Evolutionary conservation across 37 sponge, comb jelly and placozoan genomes (phyloP), one percentile per base, ranked within the genome.

Genomic region (Corticium candelabrum): DNA sequence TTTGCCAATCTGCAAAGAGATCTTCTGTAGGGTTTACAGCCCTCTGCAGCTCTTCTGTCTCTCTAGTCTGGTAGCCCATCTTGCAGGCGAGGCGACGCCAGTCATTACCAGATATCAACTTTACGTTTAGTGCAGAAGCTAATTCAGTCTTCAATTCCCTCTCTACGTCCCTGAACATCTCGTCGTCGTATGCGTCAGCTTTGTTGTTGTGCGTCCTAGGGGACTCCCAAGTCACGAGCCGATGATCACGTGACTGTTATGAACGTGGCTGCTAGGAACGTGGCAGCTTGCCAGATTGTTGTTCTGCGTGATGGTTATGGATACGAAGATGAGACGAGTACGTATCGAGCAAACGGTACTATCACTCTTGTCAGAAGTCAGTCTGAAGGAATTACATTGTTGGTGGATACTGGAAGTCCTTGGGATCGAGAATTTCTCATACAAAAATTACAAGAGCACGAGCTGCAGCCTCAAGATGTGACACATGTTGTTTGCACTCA

Each of bases 291-390:
- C n/a, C n/a, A n/a, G n/a, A 21, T 50, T 21, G 11, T 50, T 21
- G 62, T 50, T 50, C 62, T 50, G 62, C 62, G 62, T 21, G 62
- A 50, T 50, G 62, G 62, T 21, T 50, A 50, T 21, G 62, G 62
- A 27, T 21, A 50, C 62, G 62, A 50, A 50, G 62, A 50, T 21
- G 62, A 50, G 21, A 50, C 62, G 62, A 21, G 62, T 21, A 50
- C 62, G 62, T 50, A 50, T 50, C 62, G 62, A 50, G 62, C 62
- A 11, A 50, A 50, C 62, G 11, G 62, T 21, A 50, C 62, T 27
- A 50, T 50, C 62, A 27, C 62, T 11, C 21, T 50, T 11, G 21
- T 50, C 62, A 50, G 21, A 21, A 27, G 62, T 21, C 62, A 11
- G 62, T 11, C 62, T 11, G 21, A 27, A 21, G 21, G 21, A 21